Evolutionary conservation across 1,140 invertebrate species (phyloP).

Genomic region (Pantala flavescens): DNA sequence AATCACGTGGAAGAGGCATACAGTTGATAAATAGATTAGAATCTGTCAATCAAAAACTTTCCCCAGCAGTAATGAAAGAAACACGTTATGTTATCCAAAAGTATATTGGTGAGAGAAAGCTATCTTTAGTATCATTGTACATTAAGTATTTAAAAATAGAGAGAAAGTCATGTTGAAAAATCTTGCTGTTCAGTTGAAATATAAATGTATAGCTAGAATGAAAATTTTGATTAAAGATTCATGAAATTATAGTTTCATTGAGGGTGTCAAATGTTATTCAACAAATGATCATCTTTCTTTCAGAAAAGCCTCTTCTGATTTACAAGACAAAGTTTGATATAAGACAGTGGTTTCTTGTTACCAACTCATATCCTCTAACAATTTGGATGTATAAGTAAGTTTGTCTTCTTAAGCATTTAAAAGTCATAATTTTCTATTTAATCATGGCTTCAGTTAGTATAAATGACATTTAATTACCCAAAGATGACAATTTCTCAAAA

Average conservation of each 20-base stretch:
- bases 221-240: no score
- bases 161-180: no score
- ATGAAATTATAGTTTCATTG: no score
- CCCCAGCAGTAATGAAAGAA: constrained; percentile 47
- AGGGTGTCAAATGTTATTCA: constrained; percentile 15
- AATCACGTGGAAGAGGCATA: constrained; percentile 84
- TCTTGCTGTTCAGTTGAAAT: no score
- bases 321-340: constrained; percentile 92
- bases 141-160: constrained; percentile 26
- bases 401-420: no score
- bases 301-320: constrained; percentile 73
- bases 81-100: constrained; percentile 87
- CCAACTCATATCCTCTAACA: constrained; percentile 77
- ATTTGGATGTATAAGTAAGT: constrained; percentile 85
- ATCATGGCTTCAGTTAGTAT: no score
- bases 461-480: no score
- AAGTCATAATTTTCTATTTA: no score
- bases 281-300: constrained; percentile 25
- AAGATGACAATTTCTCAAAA: no score
- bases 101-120: constrained; percentile 76
- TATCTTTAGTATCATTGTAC: background rate
- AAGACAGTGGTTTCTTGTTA: constrained; percentile 85
- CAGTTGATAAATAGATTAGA: constrained; percentile 75
- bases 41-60: constrained; percentile 66
- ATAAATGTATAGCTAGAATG: no score